Conservation (phyloP, 2,888 invertebrate species). For the Xylophagus ater region DNA sequence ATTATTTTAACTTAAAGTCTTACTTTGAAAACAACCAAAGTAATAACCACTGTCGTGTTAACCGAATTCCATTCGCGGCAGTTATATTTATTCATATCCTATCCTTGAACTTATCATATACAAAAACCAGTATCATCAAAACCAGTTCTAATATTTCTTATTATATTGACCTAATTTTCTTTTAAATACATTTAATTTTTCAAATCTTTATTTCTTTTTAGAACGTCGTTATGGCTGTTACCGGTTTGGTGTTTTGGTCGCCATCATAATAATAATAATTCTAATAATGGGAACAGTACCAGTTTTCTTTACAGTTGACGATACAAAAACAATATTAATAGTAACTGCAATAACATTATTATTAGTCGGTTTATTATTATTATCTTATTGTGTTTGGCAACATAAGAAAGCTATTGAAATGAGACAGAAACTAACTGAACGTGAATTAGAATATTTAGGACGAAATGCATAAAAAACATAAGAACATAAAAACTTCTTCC, state of each 20-base stretch:
- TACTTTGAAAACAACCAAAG: too few species aligned
- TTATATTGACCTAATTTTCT: too few species aligned
- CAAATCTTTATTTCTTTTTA: too few species aligned
- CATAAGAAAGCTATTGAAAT: slow-evolving; percentile 12
- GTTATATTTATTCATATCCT: too few species aligned
- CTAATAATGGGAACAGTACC: slow-evolving; percentile 16
- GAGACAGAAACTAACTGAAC: slow-evolving; percentile 11
- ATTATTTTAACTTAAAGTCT: too few species aligned
- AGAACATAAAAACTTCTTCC: too few species aligned
- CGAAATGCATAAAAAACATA: slow-evolving; percentile 6
- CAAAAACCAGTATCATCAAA: too few species aligned
- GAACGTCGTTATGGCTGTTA: slow-evolving; percentile 18
- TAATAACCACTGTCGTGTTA: too few species aligned
- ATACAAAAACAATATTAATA: slow-evolving; percentile 15
- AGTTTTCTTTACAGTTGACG: slow-evolving; percentile 12
- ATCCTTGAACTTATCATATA: too few species aligned
- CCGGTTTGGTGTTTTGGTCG: slow-evolving; percentile 15
- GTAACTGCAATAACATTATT: slow-evolving; percentile 15
- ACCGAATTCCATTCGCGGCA: too few species aligned
- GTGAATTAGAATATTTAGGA: slow-evolving; percentile 15
- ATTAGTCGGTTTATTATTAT: slow-evolving; percentile 14
- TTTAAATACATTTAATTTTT: too few species aligned
- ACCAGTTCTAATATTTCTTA: too few species aligned
- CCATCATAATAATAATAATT: slow-evolving; percentile 15
- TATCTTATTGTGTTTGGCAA: slow-evolving; percentile 16